These are phyloP conservation scores for Ecdyonurus torrentis DNA, from an alignment of 2,888 invertebrate species.

Conservation along the genomic window DNA sequence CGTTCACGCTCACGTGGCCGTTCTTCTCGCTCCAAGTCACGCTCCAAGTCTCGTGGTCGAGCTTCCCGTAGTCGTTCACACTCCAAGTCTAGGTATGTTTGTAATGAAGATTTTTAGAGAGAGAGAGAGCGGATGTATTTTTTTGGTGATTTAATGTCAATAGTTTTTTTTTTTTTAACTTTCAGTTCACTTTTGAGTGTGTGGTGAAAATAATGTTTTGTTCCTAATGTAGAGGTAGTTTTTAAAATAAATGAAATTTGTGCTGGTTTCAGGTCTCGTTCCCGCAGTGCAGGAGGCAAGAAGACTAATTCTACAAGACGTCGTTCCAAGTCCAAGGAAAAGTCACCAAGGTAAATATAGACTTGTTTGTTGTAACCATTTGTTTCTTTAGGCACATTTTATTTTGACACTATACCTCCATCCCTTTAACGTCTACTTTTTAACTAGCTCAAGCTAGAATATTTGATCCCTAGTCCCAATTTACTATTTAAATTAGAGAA, in stretches of 20 bases:
- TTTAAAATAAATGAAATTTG: too few species aligned
- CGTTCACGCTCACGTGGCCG: constrained; percentile 44
- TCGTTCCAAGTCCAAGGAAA: background rate
- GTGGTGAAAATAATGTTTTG: background rate
- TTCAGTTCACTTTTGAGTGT: background rate
- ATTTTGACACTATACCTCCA: too few species aligned
- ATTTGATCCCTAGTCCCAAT: too few species aligned
- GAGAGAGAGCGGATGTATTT: too few species aligned
- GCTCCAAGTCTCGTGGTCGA: constrained; percentile 42
- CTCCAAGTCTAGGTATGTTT: constrained; percentile 33
- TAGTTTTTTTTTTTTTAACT: background rate
- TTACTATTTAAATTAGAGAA: too few species aligned
- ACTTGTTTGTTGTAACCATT: background rate
- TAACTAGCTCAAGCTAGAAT: too few species aligned
- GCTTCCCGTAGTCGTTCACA: constrained; percentile 45
- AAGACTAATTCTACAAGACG: constrained; percentile 1
- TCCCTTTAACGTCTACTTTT: too few species aligned
- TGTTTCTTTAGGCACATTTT: too few species aligned
- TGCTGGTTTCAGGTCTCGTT: constrained; percentile 34
- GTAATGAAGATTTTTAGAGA: constrained; percentile 8
- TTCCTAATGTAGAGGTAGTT: background rate
- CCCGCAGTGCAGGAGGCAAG: constrained; percentile 34
- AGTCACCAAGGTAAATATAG: background rate
- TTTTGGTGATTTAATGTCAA: too few species aligned
- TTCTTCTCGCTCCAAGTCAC: constrained; percentile 55